Evolutionary conservation across 2,797 vertebrate genomes (phyloP), one percentile per base, ranked within the genome.

Genomic region (Serranus cabrilla): DNA sequence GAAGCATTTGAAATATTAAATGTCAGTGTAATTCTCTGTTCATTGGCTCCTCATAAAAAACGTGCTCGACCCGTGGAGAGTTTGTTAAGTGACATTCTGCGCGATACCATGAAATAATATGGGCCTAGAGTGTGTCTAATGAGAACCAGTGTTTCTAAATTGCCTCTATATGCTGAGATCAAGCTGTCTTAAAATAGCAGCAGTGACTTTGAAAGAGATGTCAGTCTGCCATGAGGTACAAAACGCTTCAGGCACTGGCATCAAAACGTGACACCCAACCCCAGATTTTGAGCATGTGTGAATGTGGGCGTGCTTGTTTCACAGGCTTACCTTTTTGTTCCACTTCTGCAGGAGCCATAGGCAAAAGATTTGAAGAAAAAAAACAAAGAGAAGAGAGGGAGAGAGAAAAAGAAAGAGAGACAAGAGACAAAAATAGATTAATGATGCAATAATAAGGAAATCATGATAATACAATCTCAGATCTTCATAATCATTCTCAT

Each of bases 321-420:
- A 93, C 94, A 94, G 94, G 96, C 97, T 97, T 96, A 99, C 98
- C 98, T 99, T 98, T 98, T 96, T 99, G 98, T 96, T 99, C 98
- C 87, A 99, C 98, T 97, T 99, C 98, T 99, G 97, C 95, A 94
- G 85, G 92, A 95, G 93, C 88, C 94, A 90, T 59, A 43, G 86
- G 81, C 51, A 63, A 74, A 82, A 47, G 49, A 83, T 84, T 79
- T 73, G 75, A 9, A 34, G 7, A 34, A 34, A 34, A 34, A 34
- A 8, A 31, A 3, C 3, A 78, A n/a, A n/a, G n/a, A n/a, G n/a
- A n/a, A 68, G 81, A 16, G 4, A 1, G 50, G 71, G 76, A 58
- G 80, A 12, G 3, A 1, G 40, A 51, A 59, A 64, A 52, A 92
- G 39, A 77, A 34, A 76, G 9, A 85, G 50, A 82, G 79, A 91